Evolutionary conservation across 2,113 vertebrate species (phyloP), one percentile per base, ranked within the genome.

Genomic region (Miniopterus natalensis): DNA sequence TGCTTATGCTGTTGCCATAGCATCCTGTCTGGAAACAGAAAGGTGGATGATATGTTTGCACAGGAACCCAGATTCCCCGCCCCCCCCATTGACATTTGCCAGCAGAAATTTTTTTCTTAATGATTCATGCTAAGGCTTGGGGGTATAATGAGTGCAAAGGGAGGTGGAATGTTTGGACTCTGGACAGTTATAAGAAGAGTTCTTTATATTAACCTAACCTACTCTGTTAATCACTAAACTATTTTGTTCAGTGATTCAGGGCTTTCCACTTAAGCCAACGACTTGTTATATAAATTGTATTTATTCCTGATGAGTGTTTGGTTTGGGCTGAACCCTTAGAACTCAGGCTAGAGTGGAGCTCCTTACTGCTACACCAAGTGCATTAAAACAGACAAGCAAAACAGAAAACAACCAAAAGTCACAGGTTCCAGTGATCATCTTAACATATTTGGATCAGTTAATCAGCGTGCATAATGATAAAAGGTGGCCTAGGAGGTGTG

Each of bases 1-100:
- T 97, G 91, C 70, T 94, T 97, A 55, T 63, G n/a, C 55, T 78
- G 90, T 97, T 97, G 40, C 84, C 95, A 68, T 91, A 78, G 96
- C 71, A 90, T 36, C 63, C 66, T 78, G 75, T 40, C 65, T 95
- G 91, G 71, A 97, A 97, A 94, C 97, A 94, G 84, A 92, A 92
- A 96, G 66, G 25, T 66, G 27, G 47, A 91, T 88, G 83, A 90
- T 86, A 65, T 51, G 47, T 94, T 96, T 88, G 51, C 92, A 40
- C 42, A 86, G 88, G 51, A 97, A 95, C 20, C 0, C 29, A 91
- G 71, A 13, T 10, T 59, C 81, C 61, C 63, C 42, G 21, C 47
- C 51, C 20, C 68, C 42, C 65, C 63, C 29, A 8, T 45, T 88
- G 86, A 81, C 74, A 42, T 97, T 92, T 93, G 36, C 20, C 68